Evolutionary conservation across 2,888 invertebrate genomes (phyloP), one percentile per base, ranked within the genome.

Genomic region (Lucinisca nassula): DNA sequence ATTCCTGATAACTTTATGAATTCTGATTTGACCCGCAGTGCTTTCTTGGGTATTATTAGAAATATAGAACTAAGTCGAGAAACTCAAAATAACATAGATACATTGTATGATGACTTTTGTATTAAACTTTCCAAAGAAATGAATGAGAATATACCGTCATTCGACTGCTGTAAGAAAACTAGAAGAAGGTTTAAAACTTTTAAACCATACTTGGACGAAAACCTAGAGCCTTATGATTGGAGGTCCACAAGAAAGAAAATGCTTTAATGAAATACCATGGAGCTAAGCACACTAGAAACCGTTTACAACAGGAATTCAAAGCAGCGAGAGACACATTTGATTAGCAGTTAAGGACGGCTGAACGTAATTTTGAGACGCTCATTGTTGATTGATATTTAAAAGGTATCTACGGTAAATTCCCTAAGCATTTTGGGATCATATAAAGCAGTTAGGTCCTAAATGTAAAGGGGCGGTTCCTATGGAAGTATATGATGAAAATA

Each of bases 121-220:
- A 27, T 49, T 40, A 67, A 67, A 21, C 27, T 79, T 12, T 51
- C 32, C 12, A 38, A 45, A 17, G 72, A 79, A 49, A 79, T 79
- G 72, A 30, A 61, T 49, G 45, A 70, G 4, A 58, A 70, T 32
- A 79, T 79, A 30, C 79, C 79, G 14, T 17, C n/a, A 4, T 67
- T 58, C 49, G 45, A 74, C 27, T 30, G 38, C 35, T 70, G 24
- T 17, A 35, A 35, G 30, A 70, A 38, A 35, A 74, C 61, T 8
- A 61, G 79, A 17, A 79, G 67, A 51, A 55, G 79, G 1, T 49
- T 40, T 30, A 84, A 79, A 79, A 17, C 17, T 14, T 24, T 14
- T 58, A 84, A 84, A 73, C 79, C 84, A 14, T 84, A 67, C 17
- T 61, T 74, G 74, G 32, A 61, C 21, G 30, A 61, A 61, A 61